Evolutionary conservation across 2,113 vertebrate species (phyloP).

Genomic region (Oreochromis aureus): DNA sequence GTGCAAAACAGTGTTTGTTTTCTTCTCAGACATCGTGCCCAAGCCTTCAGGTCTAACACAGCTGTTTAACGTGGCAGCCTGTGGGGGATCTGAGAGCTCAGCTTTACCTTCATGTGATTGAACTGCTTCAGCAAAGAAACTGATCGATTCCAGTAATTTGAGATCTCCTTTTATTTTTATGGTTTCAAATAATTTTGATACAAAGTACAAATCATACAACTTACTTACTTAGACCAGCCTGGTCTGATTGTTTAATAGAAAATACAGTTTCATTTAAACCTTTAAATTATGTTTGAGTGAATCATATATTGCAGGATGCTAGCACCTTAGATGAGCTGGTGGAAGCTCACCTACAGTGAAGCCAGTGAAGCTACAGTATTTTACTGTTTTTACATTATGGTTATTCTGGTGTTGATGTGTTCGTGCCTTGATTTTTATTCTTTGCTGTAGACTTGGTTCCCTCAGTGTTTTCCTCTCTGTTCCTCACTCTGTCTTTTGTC

Average conservation of each 20-base stretch:
- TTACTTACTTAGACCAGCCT: neutral
- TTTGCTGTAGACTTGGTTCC: neutral
- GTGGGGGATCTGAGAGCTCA: neutral
- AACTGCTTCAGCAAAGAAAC: neutral
- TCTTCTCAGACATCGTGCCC: neutral
- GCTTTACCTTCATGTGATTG: neutral
- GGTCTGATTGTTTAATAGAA: accelerated
- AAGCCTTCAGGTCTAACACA: neutral
- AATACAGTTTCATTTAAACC: neutral
- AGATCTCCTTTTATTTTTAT: neutral
- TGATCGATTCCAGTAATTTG: accelerated
- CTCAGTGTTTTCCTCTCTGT: neutral
- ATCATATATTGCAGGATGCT: neutral
- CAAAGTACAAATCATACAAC: neutral
- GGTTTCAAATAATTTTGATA: neutral
- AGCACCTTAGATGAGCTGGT: neutral
- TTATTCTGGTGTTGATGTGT: too few species aligned
- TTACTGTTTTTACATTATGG: neutral
- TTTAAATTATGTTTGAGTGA: neutral
- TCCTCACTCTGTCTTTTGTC: neutral
- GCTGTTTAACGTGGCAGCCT: neutral
- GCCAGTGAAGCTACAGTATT: neutral
- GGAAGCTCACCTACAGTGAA: neutral
- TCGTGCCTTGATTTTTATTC: neutral
- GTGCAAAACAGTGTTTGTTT: neutral